Conservation (phyloP, 1,140 invertebrate species). For the Medauroidea extradentata region DNA sequence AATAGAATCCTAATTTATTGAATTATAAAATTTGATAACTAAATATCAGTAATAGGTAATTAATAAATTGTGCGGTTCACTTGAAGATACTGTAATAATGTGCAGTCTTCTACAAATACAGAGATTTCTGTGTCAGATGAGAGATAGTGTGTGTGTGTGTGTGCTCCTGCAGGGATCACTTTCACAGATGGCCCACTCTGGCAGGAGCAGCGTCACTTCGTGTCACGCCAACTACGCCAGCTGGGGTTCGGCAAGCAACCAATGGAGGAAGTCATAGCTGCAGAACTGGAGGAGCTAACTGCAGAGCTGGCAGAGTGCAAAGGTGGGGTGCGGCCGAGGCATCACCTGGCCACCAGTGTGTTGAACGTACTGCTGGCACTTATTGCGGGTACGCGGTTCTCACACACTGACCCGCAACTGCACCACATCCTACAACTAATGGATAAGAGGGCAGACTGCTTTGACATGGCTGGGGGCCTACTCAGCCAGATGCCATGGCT, state of each 20-base stretch:
- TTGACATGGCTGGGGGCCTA: slow-evolving; percentile 65
- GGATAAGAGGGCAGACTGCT: slow-evolving; percentile 29
- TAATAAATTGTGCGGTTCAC: neutral
- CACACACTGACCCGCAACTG: slow-evolving; percentile 47
- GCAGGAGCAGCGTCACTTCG: slow-evolving; percentile 69
- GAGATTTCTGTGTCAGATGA: too few relatives aligned
- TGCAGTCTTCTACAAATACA: neutral
- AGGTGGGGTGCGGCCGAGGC: neutral
- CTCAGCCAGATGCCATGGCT: slow-evolving; percentile 66
- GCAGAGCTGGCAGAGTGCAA: neutral
- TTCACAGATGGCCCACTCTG: slow-evolving; percentile 71
- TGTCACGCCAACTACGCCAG: slow-evolving; percentile 60
- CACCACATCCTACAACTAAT: slow-evolving; percentile 58
- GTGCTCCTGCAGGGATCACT: slow-evolving; percentile 59
- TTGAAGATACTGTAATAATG: neutral
- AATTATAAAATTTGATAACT: neutral
- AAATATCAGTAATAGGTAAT: neutral
- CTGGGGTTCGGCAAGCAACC: slow-evolving; percentile 68
- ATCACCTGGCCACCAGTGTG: slow-evolving; percentile 48
- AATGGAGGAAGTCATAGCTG: slow-evolving; percentile 67
- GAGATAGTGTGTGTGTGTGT: too few relatives aligned
- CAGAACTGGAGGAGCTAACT: slow-evolving; percentile 48
- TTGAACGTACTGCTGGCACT: slow-evolving; percentile 73
- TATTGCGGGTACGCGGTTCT: slow-evolving; percentile 57
- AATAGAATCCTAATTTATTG: neutral